Percentiles rank a stretch among this genome's conserved stretches.
Evolutionary conservation across 2,888 invertebrate genomes (phyloP).

Genomic region (Idaea straminata): DNA sequence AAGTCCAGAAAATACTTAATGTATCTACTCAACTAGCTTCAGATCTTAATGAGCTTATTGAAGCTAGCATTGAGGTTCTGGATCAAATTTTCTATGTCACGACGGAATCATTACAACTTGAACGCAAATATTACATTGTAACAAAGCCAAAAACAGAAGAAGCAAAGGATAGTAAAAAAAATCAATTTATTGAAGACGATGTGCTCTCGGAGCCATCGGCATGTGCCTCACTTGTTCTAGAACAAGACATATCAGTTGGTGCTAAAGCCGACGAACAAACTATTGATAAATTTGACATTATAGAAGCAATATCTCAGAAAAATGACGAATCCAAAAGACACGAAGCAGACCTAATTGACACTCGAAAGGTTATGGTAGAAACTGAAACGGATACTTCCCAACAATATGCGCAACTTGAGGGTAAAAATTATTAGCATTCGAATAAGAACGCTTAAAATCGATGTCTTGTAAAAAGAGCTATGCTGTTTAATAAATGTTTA

Average conservation of each 20-base stretch:
- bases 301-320: neutral
- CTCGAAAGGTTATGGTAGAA: neutral
- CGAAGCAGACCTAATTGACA: neutral
- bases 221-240: neutral
- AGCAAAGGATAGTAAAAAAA: neutral
- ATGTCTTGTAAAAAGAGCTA: neutral
- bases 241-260: neutral
- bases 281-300: neutral
- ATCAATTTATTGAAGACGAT: neutral
- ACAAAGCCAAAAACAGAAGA: neutral
- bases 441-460: neutral
- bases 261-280: neutral
- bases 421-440: neutral
- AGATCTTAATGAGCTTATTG: neutral
- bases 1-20: neutral
- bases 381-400: neutral
- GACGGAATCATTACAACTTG: neutral
- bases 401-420: neutral
- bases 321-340: neutral
- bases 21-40: constrained; percentile 1
- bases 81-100: neutral
- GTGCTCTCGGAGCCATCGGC: neutral
- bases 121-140: neutral
- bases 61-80: neutral
- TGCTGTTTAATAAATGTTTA: neutral